A percentile compares a stretch with the other conserved stretches of the same genome.
Conservation (phyloP, 2,888 invertebrate species). For the Chrysolina americana region DNA sequence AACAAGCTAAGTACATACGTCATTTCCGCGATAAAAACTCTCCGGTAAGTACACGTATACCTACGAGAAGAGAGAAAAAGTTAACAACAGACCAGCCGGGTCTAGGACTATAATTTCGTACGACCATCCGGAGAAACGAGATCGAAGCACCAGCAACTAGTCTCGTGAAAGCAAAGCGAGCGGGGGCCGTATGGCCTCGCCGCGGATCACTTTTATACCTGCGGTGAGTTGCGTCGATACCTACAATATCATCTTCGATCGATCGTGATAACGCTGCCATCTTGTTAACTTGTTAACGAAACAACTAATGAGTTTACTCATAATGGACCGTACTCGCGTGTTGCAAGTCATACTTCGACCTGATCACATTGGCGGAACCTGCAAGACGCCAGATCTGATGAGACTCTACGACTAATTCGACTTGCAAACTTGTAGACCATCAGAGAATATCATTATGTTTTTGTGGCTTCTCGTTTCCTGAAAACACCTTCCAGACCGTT, state of each 20-base stretch:
- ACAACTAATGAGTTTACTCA: slow-evolving; percentile 68
- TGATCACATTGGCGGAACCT: slow-evolving; percentile 48
- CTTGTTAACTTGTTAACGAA: slow-evolving; percentile 69
- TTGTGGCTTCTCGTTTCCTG: too few relatives aligned
- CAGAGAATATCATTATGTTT: not conserved
- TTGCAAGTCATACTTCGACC: slow-evolving; percentile 66
- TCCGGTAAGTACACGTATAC: slow-evolving; percentile 52
- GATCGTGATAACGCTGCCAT: slow-evolving; percentile 67
- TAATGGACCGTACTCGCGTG: slow-evolving; percentile 65
- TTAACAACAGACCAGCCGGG: slow-evolving; percentile 58
- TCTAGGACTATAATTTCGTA: slow-evolving; percentile 63
- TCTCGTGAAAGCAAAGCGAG: slow-evolving; percentile 54
- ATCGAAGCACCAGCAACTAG: slow-evolving; percentile 34
- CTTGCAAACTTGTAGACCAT: too few relatives aligned
- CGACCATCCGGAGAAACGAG: slow-evolving; percentile 58
- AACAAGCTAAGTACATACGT: slow-evolving; percentile 37
- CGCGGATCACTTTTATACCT: slow-evolving; percentile 55
- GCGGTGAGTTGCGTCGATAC: slow-evolving; percentile 62
- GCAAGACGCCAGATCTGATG: not conserved
- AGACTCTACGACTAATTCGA: not conserved
- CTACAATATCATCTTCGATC: slow-evolving; percentile 66
- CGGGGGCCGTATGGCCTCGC: slow-evolving; percentile 45
- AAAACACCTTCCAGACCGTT: too few relatives aligned
- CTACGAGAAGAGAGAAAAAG: slow-evolving; percentile 57
- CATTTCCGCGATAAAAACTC: slow-evolving; percentile 55